Conservation (phyloP, 2,113 vertebrate species). For the Globicephala melas region DNA sequence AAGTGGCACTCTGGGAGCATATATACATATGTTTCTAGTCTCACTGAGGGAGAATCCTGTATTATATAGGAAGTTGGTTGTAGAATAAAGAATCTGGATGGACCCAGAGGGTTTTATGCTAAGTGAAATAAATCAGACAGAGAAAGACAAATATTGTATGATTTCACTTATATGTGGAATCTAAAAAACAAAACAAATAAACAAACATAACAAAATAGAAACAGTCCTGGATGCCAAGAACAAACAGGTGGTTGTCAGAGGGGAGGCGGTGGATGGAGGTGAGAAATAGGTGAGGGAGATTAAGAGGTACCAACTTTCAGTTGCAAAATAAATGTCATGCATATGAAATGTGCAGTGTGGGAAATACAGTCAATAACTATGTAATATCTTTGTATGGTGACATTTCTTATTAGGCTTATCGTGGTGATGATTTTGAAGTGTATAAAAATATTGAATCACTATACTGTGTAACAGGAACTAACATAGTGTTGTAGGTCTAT, state of each 20-base stretch:
- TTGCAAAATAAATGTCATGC: not conserved
- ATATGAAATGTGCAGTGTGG: not conserved
- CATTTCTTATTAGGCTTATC: not conserved
- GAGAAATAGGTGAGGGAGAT: not conserved
- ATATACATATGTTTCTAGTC: too few relatives aligned
- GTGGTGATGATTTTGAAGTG: not conserved
- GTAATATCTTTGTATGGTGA: not conserved
- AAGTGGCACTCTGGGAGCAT: not conserved
- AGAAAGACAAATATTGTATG: not conserved
- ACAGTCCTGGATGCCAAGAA: not conserved
- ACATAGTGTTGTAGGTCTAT: not conserved
- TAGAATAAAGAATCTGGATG: not conserved
- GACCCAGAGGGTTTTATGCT: not conserved
- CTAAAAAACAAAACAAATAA: not conserved
- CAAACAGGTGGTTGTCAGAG: not conserved
- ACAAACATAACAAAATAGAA: not conserved
- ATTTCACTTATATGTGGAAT: not conserved
- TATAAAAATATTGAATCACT: not conserved
- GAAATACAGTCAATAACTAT: not conserved
- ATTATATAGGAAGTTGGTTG: not conserved
- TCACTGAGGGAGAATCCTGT: not conserved
- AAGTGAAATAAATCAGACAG: not conserved
- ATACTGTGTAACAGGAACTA: not conserved
- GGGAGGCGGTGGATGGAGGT: not conserved
- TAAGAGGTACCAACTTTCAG: not conserved